These are phyloP conservation scores for Lysandra bellargus DNA, from an alignment of 2,888 invertebrate species.

Conservation along the genomic window DNA sequence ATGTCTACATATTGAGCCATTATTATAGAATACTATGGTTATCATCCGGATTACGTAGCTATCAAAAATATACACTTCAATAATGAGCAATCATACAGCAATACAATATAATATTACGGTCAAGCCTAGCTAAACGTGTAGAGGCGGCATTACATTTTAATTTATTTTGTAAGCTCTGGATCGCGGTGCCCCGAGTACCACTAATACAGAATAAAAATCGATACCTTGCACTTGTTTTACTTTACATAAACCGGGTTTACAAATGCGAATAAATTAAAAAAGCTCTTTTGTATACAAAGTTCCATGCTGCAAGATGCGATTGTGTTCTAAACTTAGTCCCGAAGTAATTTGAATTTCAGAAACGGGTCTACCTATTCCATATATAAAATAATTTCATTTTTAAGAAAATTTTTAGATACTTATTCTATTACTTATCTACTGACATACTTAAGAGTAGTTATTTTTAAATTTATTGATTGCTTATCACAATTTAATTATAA, in stretches of 20 bases:
- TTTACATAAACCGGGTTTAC: slow-evolving; percentile 28
- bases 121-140: not conserved
- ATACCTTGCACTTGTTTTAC: slow-evolving; percentile 28
- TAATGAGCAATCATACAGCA: not conserved
- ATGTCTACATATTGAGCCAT: no score
- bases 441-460: no score
- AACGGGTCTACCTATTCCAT: slow-evolving; percentile 53
- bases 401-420: slow-evolving; percentile 41
- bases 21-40: no score
- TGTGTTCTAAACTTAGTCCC: slow-evolving; percentile 64
- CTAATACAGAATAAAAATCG: slow-evolving; percentile 22
- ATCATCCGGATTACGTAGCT: no score
- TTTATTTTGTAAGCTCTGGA: not conserved
- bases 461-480: no score
- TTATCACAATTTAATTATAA: no score
- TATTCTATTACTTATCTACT: no score
- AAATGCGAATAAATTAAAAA: slow-evolving; percentile 53
- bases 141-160: not conserved
- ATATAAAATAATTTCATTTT: slow-evolving; percentile 46
- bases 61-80: no score
- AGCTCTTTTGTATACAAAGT: slow-evolving; percentile 61
- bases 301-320: slow-evolving; percentile 59
- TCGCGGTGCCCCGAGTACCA: not conserved
- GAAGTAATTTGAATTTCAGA: slow-evolving; percentile 74
- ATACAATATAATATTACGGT: not conserved